Evolutionary conservation across 2,113 vertebrate species (phyloP).

Genomic region (Coturnix japonica): DNA sequence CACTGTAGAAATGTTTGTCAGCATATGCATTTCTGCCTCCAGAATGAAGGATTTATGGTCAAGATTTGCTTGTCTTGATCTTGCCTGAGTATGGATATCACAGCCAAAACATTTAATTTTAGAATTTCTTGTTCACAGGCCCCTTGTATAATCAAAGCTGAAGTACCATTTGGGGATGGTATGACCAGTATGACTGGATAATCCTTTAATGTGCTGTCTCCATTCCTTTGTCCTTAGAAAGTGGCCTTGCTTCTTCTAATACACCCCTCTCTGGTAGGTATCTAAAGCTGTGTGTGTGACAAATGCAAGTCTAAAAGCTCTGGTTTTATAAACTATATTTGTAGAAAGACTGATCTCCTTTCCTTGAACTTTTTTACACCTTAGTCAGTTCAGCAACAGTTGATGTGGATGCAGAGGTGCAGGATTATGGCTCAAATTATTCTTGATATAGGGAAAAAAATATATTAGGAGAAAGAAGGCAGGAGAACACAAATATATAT

Average conservation of each 20-base stretch:
- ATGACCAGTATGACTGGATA: background rate
- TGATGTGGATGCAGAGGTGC: background rate
- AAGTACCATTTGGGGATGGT: background rate
- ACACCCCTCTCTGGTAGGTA: background rate
- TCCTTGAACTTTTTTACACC: background rate
- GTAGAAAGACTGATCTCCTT: background rate
- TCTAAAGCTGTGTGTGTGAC: background rate
- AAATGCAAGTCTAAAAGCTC: background rate
- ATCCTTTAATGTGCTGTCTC: background rate
- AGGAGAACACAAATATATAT: background rate
- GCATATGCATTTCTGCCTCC: background rate
- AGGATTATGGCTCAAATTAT: background rate
- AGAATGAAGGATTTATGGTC: background rate
- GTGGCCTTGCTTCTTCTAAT: background rate
- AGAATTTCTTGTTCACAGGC: background rate
- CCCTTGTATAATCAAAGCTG: background rate
- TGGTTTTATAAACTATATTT: background rate
- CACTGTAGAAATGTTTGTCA: background rate
- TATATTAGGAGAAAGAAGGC: background rate
- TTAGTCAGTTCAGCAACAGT: background rate
- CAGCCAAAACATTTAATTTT: background rate
- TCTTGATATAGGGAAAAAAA: background rate
- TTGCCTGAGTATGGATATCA: background rate
- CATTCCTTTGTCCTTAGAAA: background rate
- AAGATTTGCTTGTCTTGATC: background rate